Evolutionary conservation across 2,888 invertebrate species (phyloP).

Genomic region (Ectemnius continuus): DNA sequence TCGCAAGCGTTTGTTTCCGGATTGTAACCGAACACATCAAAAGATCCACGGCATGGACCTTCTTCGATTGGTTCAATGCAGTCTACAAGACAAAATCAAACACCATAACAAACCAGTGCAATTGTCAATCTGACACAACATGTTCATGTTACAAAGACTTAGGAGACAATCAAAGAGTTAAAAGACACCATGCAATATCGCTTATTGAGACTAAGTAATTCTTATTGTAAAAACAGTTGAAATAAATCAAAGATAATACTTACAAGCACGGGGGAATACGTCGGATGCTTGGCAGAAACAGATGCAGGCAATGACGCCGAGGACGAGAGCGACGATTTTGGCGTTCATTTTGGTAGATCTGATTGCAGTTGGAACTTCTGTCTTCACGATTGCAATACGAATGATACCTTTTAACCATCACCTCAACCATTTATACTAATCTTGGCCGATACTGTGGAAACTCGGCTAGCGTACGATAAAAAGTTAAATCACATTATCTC

Average conservation of each 20-base stretch:
- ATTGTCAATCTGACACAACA: no score
- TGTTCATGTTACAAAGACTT: no score
- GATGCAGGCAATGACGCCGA: constrained; percentile 14
- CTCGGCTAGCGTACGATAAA: constrained; percentile 15
- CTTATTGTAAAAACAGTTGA: neutral
- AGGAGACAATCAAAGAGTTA: no score
- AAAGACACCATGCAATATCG: no score
- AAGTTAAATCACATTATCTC: constrained; percentile 8
- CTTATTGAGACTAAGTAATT: no score
- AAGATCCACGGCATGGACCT: constrained; percentile 49
- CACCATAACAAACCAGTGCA: no score
- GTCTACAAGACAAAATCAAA: neutral
- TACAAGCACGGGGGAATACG: constrained; percentile 13
- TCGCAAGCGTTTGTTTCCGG: constrained; percentile 22
- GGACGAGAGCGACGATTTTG: constrained; percentile 23
- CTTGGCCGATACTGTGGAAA: no score
- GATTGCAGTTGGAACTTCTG: neutral
- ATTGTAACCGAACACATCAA: constrained; percentile 40
- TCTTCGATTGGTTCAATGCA: constrained; percentile 24
- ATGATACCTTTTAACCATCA: no score
- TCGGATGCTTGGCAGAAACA: neutral
- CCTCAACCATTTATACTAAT: no score
- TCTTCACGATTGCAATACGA: no score
- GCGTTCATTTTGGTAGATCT: constrained; percentile 20
- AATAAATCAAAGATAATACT: constrained; percentile 1